Conservation (phyloP, 64 coral and sea anemone genomes). For the Porites australiensis region DNA sequence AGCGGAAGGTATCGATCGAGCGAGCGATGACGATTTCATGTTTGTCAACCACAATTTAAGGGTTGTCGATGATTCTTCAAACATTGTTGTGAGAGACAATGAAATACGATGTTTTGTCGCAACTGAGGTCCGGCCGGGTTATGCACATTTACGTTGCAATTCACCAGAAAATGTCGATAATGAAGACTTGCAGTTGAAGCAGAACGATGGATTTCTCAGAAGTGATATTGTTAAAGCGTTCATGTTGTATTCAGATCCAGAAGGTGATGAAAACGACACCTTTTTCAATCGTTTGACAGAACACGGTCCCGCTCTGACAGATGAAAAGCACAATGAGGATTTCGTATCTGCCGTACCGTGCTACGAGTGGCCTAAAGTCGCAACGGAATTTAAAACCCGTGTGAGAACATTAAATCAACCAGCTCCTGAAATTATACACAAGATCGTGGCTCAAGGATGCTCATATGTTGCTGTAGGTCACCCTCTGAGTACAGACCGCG, state of each 20-base stretch:
- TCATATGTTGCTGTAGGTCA: slow-evolving; percentile 38
- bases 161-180: background rate
- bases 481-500: background rate
- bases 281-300: background rate
- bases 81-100: background rate
- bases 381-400: background rate
- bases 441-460: slow-evolving; percentile 7
- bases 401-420: background rate
- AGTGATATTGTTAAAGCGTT: background rate
- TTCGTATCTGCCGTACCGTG: background rate
- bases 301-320: slow-evolving; percentile 1
- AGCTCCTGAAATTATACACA: slow-evolving; percentile 1
- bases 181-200: background rate
- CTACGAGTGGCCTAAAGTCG: slow-evolving; percentile 8
- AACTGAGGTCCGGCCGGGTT: background rate
- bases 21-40: slow-evolving; percentile 16
- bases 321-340: background rate
- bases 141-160: slow-evolving; percentile 3
- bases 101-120: background rate
- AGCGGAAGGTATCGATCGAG: slow-evolving; percentile 17
- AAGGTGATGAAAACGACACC: background rate
- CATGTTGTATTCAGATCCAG: background rate
- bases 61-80: background rate
- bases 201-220: slow-evolving; percentile 14
- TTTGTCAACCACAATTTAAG: slow-evolving; percentile 7